These are phyloP conservation scores for Peromyscus leucopus DNA, from an alignment of 2,113 vertebrate species.

Conservation along the genomic window DNA sequence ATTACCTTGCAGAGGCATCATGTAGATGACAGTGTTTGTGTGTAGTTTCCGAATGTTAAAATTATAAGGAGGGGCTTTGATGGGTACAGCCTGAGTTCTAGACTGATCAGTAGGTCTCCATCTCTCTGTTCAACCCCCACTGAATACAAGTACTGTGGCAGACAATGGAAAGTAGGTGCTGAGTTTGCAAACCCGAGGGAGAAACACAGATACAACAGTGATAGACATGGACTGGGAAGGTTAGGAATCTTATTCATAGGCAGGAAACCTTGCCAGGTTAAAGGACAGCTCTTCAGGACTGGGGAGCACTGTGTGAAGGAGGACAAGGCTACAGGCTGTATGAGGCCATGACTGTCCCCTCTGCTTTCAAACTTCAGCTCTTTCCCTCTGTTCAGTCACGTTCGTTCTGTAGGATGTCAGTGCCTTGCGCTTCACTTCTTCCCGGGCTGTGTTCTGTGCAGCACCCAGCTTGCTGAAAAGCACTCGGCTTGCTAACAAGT, in stretches of 20 bases:
- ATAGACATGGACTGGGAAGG: not conserved
- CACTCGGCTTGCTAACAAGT: conserved; percentile 51
- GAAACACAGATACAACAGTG: not conserved
- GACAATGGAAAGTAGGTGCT: not conserved
- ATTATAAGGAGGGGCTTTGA: not conserved
- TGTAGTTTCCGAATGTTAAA: not conserved
- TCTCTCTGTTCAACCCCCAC: not conserved
- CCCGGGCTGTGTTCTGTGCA: not conserved
- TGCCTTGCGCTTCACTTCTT: not conserved
- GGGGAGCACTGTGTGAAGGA: fast-evolving
- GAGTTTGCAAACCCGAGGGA: not conserved
- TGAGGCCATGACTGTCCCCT: not conserved
- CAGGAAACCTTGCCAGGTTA: not conserved
- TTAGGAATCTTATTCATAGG: not conserved
- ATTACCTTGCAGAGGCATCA: fast-evolving
- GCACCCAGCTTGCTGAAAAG: not conserved
- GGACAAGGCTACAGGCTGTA: not conserved
- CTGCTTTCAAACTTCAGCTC: not conserved
- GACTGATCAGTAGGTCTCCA: not conserved
- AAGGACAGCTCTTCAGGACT: not conserved
- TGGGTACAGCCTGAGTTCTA: not conserved
- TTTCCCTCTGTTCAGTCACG: not conserved
- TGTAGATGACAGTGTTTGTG: too few species aligned
- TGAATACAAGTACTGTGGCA: fast-evolving
- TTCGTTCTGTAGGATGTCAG: not conserved